Base-by-base conservation (phyloP, 2,113 vertebrate genomes). In the Grammomys dolichurus region DNA sequence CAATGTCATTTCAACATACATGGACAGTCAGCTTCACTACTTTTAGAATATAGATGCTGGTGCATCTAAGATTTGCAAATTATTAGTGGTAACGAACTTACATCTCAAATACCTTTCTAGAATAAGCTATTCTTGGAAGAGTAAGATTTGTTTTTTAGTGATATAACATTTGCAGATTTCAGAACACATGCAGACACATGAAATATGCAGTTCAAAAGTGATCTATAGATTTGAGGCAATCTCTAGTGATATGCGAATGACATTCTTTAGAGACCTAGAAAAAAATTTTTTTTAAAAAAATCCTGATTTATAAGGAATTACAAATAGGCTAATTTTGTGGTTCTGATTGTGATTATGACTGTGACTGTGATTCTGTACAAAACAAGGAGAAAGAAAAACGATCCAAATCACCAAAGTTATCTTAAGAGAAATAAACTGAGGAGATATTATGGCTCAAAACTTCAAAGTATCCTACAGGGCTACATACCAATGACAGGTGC, bases 41-140 rank as follows among this genome's bases (percentile, higher is more conserved):
- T 90, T 85, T 8, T 56, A 28, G 26, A 92, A 14, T 2, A 86
- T 17, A 93, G 36, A 73, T 36, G 19, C 54, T 89, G 31, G 9
- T 81, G 67, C 54, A 70, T 48, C 8, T 46, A 77, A 86, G 40
- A 92, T 91, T 94, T 90, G 31, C 26, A 75, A 89, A 88, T 73
- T 93, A 89, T 56, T 72, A 73, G 82, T 75, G 9, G 26, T 40
- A n/a, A n/a, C 6, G 19, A 95, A 78, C 88, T 33, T 96, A 17
- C 7, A 75, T 65, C 58, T 72, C 87, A 40, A 86, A 8, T 24
- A 90, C 40, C 48, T 94, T 87, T 82, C 14, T 22, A 56, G 78
- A 86, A 90, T 1, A 70, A 77, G 19, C 80, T 54, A 80, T 28
- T 56, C 4, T 76, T 5, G 14, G 48, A 78, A 43, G 40, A 95